Base-by-base conservation (phyloP, 2,797 vertebrate species). In the Fundulus diaphanus region DNA sequence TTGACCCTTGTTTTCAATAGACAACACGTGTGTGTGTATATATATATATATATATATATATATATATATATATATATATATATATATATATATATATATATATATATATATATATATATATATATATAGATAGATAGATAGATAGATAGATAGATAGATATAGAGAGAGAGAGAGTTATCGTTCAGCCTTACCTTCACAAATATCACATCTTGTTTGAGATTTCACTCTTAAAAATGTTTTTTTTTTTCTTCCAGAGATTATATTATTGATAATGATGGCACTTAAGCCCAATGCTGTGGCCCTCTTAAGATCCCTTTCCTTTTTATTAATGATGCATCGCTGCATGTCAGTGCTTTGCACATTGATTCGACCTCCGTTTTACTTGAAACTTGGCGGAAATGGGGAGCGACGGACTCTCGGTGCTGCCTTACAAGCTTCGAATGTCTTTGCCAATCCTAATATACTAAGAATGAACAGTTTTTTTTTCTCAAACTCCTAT, bases 401-500 rank as follows among this genome's bases (percentile, higher is more conserved):
- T 16, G 49, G 29, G 20, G 22, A 35, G 42, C 27, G 20, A 44
- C 7, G 1, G 16, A 27, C 9, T 6, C 5, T 81, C 51, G 18
- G 54, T 7, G 3, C 12, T 49, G 66, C 57, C 29, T 68, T 57
- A 46, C 51, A 65, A 61, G 68, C 63, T 65, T 59, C 24, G 15
- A 59, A 79, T 44, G 66, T 81, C 68, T 74, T 63, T 49, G 0
- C 18, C 77, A 76, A 61, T 0, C 31, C 49, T 74, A 79, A 52
- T 72, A 27, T 68, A 31, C 73, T 68, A 13, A 72, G 70, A 71
- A 68, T 59, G 33, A 0, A 57, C 42, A 79, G 52, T 61, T 35
- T 37, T 61, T 7, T 37, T 63, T 57, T 63, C 22, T 82, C 72
- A 49, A 79, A 78, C 81, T 78, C 74, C 48, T 31, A 16, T 63